Base-by-base conservation (phyloP, 2,797 vertebrate species). In the Chloroceryle amazona region DNA sequence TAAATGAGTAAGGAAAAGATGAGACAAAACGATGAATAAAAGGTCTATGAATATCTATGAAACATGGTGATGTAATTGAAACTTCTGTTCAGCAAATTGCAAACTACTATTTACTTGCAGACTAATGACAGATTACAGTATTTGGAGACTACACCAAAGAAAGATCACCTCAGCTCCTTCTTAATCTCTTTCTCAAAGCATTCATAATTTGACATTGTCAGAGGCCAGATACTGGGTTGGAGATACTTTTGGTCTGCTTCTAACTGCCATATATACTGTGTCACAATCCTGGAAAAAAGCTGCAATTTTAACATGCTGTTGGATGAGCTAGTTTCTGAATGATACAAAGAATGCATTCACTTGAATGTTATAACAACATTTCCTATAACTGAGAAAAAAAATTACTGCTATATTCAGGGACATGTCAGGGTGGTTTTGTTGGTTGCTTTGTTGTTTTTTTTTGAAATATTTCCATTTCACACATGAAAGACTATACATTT, bases 1-100 rank as follows among this genome's bases (percentile, higher is more conserved):
- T 62, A 76, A 87, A 91, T 44, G 11, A 47, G 11, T 31, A 67
- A 90, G 66, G 60, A 61, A 90, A 35, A 84, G 31, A 51, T 10
- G 3, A 89, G 22, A 81, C 22, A 67, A 82, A 73, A 70, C 22
- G 31, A 73, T 44, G 3, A 93, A 85, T 5, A 8, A 91, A 85
- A 67, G 3, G 6, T 57, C 57, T 29, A 39, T 57, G 15, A 81
- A 28, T 49, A 37, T 17, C 81, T 63, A 10, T 63, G 61, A 74
- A 93, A 74, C 6, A 41, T 2, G 25, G 21, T 37, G 19, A 65
- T 29, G 5, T 22, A 88, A 83, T 9, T 46, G 37, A 91, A 88
- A 68, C 26, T 91, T 76, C 31, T 88, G 65, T 74, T 91, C n/a
- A 62, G 42, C 44, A 88, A 79, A 79, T 58, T 10, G 47, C 15